Evolutionary conservation across 2,888 invertebrate genomes (phyloP), one percentile per base, ranked within the genome.

Genomic region (Dynastes grantii): DNA sequence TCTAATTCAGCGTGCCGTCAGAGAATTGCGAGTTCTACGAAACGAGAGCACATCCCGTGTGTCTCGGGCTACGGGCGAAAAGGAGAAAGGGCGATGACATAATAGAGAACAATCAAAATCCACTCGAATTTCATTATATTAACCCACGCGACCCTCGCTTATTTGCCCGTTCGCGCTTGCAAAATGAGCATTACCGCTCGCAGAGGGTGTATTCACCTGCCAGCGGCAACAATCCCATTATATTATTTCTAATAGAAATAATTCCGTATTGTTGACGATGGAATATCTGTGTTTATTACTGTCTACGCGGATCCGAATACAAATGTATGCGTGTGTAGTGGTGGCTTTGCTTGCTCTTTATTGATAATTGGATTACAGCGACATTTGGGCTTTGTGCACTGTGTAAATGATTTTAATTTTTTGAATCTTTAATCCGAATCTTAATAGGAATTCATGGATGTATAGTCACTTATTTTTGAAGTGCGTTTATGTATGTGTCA

Each of bases 81-180:
- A 29, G 27, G 68, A 32, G 63, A 29, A 45, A 71, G 53, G 65
- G 53, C 76, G 53, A 55, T 13, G 55, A 22, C 58, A 58, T 58
- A 58, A 65, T 67, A 68, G 67, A 58, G 76, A 76, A 76, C 76
- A 58, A 76, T 76, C 67, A 76, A 58, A 76, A 76, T 76, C 76
- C 53, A 77, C 70, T 77, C 71, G 71, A 77, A 71, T 71, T 71
- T 61, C 71, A 77, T 77, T 77, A 77, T 61, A 64, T 71, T 77
- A 77, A 77, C 77, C 68, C 71, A 61, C 49, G 40, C 73, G 61
- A 75, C 61, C 58, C 58, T 55, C 73, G 51, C 61, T 75, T 75
- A 61, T 49, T 75, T 58, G 61, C 45, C 45, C 58, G 61, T 58
- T 53, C 63, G 77, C 63, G 45, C 64, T 77, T 64, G 70, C 71